phyloP scores from a whole-genome alignment of 2,888 invertebrate genomes.

The Mythimna vitellina region DNA sequence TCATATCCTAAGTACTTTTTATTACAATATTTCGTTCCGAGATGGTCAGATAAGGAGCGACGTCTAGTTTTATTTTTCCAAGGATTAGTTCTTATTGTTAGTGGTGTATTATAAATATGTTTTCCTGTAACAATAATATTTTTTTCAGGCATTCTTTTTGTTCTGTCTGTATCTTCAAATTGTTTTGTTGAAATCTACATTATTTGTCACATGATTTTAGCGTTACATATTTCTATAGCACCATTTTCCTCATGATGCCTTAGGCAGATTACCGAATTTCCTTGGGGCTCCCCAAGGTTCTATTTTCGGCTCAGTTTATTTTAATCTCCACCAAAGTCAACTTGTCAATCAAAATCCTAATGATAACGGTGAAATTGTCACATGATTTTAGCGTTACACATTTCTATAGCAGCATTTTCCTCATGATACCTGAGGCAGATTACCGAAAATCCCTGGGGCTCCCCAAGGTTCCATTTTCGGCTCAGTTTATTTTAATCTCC shows the following conservation, averaged over 20 bases:
- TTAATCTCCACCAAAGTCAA: conserved; percentile 44
- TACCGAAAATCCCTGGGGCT: conserved; percentile 45
- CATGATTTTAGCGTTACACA: too few relatives aligned
- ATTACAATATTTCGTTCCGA: conserved; percentile 83
- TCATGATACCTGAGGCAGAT: too few relatives aligned
- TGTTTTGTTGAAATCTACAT: conserved; percentile 68
- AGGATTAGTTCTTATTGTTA: conserved; percentile 81
- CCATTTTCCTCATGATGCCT: conserved; percentile 64
- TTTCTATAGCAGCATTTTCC: too few relatives aligned
- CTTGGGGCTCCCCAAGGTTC: conserved; percentile 57
- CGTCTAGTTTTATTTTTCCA: conserved; percentile 81
- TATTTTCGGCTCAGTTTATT: conserved; percentile 55
- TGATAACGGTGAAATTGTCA: conserved; percentile 68
- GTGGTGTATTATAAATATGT: conserved; percentile 77
- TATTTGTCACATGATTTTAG: conserved; percentile 49
- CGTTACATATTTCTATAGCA: conserved; percentile 50
- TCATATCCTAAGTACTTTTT: conserved; percentile 80
- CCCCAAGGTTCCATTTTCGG: conserved; percentile 55
- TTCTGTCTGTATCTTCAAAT: conserved; percentile 71
- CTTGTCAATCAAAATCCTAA: conserved; percentile 62
- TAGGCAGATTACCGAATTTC: conserved; percentile 43
- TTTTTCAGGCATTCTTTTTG: conserved; percentile 73
- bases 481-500: conserved; percentile 55
- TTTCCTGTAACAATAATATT: conserved; percentile 81
- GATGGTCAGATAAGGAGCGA: conserved; percentile 82